Percentiles rank a stretch among this genome's conserved stretches.
These are phyloP conservation scores for Alectura lathami DNA, from an alignment of 2,113 vertebrate species.

Conservation along the genomic window DNA sequence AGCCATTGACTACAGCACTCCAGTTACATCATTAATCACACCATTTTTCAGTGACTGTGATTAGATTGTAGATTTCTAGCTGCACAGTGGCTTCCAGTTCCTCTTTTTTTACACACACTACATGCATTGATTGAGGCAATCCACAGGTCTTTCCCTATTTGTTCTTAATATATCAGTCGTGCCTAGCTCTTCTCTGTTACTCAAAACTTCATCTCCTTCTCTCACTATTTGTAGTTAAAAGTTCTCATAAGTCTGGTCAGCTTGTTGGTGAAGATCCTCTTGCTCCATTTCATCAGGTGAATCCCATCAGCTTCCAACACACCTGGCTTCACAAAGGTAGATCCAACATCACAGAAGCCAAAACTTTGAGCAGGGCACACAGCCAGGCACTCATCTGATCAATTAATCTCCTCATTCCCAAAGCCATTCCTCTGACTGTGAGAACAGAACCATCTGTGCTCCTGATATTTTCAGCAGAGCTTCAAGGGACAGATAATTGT, in stretches of 20 bases:
- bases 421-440: background rate
- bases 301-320: background rate
- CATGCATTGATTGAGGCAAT: background rate
- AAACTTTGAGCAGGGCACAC: background rate
- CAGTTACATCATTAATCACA: background rate
- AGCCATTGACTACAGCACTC: background rate
- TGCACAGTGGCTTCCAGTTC: background rate
- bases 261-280: background rate
- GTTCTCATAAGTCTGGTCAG: background rate
- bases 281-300: background rate
- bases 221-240: background rate
- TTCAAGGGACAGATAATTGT: background rate
- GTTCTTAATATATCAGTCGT: background rate
- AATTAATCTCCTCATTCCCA: background rate
- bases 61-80: background rate
- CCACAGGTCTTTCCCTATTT: background rate
- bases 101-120: too few species aligned
- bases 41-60: background rate
- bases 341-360: background rate
- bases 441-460: background rate
- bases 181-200: background rate
- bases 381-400: background rate
- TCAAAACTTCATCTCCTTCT: background rate
- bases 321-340: background rate
- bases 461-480: background rate